Evolutionary conservation across 2,113 vertebrate species (phyloP).

Genomic region (Dicaeum eximium): DNA sequence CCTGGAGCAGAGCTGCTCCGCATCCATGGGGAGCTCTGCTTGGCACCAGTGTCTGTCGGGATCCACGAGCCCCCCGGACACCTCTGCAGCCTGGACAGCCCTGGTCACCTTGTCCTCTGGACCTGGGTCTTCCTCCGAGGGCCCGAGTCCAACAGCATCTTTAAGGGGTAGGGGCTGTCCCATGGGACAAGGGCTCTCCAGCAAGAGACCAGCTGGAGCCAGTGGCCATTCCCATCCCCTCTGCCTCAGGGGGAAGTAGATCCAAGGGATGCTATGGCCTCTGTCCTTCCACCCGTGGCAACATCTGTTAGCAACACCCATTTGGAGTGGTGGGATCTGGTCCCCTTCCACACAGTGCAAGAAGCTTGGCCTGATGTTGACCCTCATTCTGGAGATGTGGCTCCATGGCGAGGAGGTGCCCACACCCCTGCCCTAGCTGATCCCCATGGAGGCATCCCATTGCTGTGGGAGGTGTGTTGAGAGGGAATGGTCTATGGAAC

Average conservation of each 20-base stretch:
- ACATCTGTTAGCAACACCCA: not conserved
- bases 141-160: too few relatives aligned
- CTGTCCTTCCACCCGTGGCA: not conserved
- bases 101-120: not conserved
- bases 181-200: not conserved
- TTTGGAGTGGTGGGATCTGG: not conserved
- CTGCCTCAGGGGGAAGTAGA: not conserved
- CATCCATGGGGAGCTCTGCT: not conserved
- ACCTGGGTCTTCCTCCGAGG: not conserved
- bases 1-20: not conserved
- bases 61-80: too few relatives aligned
- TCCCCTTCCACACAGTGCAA: not conserved
- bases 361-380: not conserved
- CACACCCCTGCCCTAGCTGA: not conserved
- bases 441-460: not conserved
- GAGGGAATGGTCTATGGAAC: not conserved
- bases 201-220: not conserved
- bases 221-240: not conserved
- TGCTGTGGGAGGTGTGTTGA: not conserved
- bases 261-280: not conserved
- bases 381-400: not conserved
- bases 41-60: rapidly evolving
- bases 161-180: not conserved
- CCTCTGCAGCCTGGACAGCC: not conserved
- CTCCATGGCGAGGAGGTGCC: not conserved